Percentiles rank a stretch among this genome's conserved stretches.
Conservation (phyloP, 23 tunicate genomes). For the Trididemnum nubilum region DNA sequence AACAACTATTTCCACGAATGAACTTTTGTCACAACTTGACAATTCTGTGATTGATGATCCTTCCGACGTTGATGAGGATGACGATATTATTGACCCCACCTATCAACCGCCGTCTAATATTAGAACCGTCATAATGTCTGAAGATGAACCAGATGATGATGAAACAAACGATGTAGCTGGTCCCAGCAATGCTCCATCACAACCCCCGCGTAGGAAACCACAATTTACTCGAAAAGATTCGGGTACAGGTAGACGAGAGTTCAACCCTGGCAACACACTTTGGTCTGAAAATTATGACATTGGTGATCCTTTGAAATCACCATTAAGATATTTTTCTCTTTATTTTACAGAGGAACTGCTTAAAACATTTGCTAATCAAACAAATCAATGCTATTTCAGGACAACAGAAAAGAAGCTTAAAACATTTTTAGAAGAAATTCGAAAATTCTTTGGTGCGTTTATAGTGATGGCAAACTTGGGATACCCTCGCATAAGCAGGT, state of each 20-base stretch:
- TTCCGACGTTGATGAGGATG: too few relatives aligned
- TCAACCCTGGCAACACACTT: not conserved
- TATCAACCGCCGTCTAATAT: too few relatives aligned
- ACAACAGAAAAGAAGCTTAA: not conserved
- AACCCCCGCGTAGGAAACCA: too few relatives aligned
- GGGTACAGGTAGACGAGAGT: not conserved
- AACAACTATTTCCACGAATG: too few relatives aligned
- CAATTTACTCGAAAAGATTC: not conserved
- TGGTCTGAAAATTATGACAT: not conserved
- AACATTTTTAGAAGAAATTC: not conserved
- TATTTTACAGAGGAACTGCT: conserved; percentile 9
- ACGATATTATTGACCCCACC: too few relatives aligned
- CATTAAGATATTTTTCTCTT: not conserved
- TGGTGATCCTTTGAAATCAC: not conserved
- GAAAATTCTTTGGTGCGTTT: conserved; percentile 11
- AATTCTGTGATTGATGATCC: too few relatives aligned
- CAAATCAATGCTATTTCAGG: conserved; percentile 5
- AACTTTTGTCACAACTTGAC: too few relatives aligned
- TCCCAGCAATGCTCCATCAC: too few relatives aligned
- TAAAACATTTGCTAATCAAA: not conserved
- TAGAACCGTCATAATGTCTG: too few relatives aligned
- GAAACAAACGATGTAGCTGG: too few relatives aligned
- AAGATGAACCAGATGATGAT: too few relatives aligned
- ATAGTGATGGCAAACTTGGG: not conserved
- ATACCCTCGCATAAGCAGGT: conserved; percentile 8